Percentiles rank a stretch among this genome's conserved stretches.
Evolutionary conservation across 1,140 invertebrate genomes (phyloP).

Genomic region (Wiebesia pumilae): DNA sequence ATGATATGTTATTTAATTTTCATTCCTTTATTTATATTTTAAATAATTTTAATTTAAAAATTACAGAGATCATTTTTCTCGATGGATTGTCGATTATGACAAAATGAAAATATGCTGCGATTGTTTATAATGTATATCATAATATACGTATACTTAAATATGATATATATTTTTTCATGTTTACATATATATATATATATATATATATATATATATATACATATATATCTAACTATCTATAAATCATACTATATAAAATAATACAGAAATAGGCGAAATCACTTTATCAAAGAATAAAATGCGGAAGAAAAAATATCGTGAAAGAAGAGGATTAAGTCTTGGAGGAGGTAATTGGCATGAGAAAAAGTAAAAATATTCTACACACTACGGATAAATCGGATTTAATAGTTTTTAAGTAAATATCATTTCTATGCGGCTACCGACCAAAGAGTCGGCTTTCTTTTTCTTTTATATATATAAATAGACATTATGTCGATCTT

Average conservation of each 20-base stretch:
- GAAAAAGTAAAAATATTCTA: conserved; percentile 52
- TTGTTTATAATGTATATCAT: conserved; percentile 57
- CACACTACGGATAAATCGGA: conserved; percentile 6
- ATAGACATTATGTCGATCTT: conserved; percentile 65
- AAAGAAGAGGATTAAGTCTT: conserved; percentile 29
- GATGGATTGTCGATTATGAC: conserved; percentile 67
- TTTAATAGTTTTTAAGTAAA: conserved; percentile 62
- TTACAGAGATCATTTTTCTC: conserved; percentile 75
- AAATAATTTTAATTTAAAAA: conserved; percentile 73
- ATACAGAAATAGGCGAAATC: conserved; percentile 48
- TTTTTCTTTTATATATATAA: conserved; percentile 64
- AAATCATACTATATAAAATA: conserved; percentile 44
- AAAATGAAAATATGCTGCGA: conserved; percentile 64
- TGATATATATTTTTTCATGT: conserved; percentile 53
- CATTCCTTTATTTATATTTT: conserved; percentile 70
- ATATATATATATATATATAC: conserved; percentile 28
- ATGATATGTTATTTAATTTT: conserved; percentile 70
- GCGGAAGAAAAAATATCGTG: conserved; percentile 41
- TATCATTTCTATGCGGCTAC: conserved; percentile 57
- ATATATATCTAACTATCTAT: conserved; percentile 45
- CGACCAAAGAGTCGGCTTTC: conserved; percentile 18
- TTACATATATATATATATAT: conserved; percentile 19
- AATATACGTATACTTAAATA: conserved; percentile 54
- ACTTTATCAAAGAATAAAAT: conserved; percentile 45
- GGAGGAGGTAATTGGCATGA: conserved; percentile 33